Evolutionary conservation across 2,113 vertebrate species (phyloP).

Genomic region (Plestiodon gilberti): DNA sequence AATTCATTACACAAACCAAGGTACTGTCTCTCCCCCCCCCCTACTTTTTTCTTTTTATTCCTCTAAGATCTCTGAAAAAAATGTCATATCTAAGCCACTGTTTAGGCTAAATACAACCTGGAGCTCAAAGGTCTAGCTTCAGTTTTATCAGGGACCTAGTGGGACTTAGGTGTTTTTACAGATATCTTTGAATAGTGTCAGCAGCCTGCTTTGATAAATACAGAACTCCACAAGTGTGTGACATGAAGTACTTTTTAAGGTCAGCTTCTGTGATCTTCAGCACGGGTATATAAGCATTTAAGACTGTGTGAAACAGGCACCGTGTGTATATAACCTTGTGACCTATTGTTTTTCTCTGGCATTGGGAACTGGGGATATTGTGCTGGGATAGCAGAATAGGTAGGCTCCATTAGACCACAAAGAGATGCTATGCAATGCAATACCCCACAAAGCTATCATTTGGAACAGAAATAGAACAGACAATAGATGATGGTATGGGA

Average conservation of each 20-base stretch:
- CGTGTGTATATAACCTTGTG: not conserved
- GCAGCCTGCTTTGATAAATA: not conserved
- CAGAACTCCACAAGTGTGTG: not conserved
- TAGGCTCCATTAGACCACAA: no score
- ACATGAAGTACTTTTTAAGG: not conserved
- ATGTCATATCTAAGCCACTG: not conserved
- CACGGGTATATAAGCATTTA: not conserved
- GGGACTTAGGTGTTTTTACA: not conserved
- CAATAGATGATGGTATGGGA: not conserved
- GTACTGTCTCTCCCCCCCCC: slow-evolving; percentile 47
- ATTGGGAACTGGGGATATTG: not conserved
- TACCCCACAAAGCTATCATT: not conserved
- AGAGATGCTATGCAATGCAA: not conserved
- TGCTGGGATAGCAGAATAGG: not conserved
- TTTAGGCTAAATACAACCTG: not conserved
- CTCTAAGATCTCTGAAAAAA: slow-evolving; percentile 33
- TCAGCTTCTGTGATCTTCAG: not conserved
- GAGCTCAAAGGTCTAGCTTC: not conserved
- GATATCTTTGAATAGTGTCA: not conserved
- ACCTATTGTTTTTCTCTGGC: not conserved
- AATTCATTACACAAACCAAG: slow-evolving; percentile 40
- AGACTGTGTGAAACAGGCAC: not conserved
- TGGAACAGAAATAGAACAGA: not conserved
- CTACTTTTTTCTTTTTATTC: not conserved
- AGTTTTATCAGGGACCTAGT: not conserved